A percentile compares a stretch with the other conserved stretches of the same genome.
phyloP scores from a whole-genome alignment of 2,888 invertebrate genomes.

The Bedellia somnulentella region DNA sequence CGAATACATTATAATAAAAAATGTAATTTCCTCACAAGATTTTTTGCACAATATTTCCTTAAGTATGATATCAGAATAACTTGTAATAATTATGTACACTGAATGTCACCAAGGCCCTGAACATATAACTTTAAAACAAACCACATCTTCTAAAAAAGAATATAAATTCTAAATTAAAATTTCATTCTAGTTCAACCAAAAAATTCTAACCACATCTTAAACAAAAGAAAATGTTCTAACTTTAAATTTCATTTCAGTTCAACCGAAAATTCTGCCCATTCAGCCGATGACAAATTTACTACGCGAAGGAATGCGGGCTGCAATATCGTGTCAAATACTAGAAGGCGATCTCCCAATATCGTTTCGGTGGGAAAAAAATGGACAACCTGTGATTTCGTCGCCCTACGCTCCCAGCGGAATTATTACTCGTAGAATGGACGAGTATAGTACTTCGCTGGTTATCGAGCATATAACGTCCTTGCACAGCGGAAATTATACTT shows the following conservation, averaged over 20 bases:
- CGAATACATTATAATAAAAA: too few relatives aligned
- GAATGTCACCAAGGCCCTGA: too few relatives aligned
- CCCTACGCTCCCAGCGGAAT: slow-evolving; percentile 55
- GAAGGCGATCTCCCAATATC: slow-evolving; percentile 91
- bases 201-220: too few relatives aligned
- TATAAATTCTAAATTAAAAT: too few relatives aligned
- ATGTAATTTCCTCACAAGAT: too few relatives aligned
- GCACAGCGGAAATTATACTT: slow-evolving; percentile 91
- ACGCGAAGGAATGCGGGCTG: slow-evolving; percentile 83
- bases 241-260: slow-evolving; percentile 56
- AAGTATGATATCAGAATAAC: too few relatives aligned
- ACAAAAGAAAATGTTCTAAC: neutral
- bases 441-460: slow-evolving; percentile 82
- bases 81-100: too few relatives aligned
- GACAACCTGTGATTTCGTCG: slow-evolving; percentile 70
- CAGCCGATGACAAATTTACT: slow-evolving; percentile 79
- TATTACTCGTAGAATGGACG: slow-evolving; percentile 67
- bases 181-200: too few relatives aligned
- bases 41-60: too few relatives aligned
- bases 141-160: too few relatives aligned
- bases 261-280: slow-evolving; percentile 83
- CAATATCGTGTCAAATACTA: slow-evolving; percentile 87
- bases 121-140: too few relatives aligned
- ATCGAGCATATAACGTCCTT: slow-evolving; percentile 84
- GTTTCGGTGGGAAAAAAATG: slow-evolving; percentile 90